Evolutionary conservation across 2,888 invertebrate species (phyloP), one percentile per base, ranked within the genome.

Genomic region (Polymixis flavicincta): DNA sequence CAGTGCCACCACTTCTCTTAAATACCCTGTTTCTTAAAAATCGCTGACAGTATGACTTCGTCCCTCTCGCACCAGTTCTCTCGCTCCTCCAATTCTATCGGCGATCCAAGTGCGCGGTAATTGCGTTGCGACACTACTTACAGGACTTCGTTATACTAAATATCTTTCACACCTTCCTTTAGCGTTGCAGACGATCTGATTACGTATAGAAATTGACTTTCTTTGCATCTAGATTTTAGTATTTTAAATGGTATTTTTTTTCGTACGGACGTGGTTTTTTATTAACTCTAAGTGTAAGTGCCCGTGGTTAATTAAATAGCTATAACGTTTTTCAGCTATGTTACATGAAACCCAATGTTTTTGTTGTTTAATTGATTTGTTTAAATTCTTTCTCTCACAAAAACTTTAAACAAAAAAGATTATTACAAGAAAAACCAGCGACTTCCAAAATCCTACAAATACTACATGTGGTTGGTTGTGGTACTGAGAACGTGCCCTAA

Each of bases 41-140:
- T 60, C 86, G 78, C 84, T 70, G 0, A 7, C 65, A 55, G 59
- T 82, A 52, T 14, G 5, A 72, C 86, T 68, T 32, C 7, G 13
- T 5, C 65, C 25, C 17, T 4, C n/a, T 63, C 54, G 61, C 84
- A 82, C 80, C 69, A 86, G 76, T 69, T 73, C 71, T 45, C 82
- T 82, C 85, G 79, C 84, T 80, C 85, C 87, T 88, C 81, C 89
- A 89, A 89, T 91, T 86, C 86, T 89, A 89, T 88, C 88, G 87
- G 82, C 86, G 87, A 90, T 88, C 85, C 84, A 81, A 89, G 84
- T 79, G 74, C 72, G 80, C 66, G 76, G 82, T 87, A 84, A 87
- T 86, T 84, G 76, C 71, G 64, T 61, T 65, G 82, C 75, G 69
- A 65, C 74, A 79, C 69, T 74, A 72, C 71, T 72, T 80, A 65